Conservation (phyloP, 2,113 vertebrate species). For the Willisornis vidua region DNA sequence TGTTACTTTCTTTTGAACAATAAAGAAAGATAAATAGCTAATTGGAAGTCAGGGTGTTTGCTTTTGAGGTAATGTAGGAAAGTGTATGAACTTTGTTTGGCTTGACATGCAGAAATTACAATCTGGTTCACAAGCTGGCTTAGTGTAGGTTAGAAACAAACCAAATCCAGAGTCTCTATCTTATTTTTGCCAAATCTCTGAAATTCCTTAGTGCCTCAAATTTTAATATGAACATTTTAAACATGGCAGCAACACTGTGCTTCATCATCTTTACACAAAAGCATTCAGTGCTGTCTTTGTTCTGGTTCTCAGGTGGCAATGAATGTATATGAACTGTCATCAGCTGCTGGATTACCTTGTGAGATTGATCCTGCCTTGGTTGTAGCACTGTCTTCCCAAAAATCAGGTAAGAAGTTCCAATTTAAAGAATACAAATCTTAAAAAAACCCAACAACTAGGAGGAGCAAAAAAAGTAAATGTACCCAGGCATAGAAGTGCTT, state of each 20-base stretch:
- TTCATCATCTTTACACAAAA: neutral
- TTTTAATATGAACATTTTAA: neutral
- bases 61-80: neutral
- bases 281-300: neutral
- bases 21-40: neutral
- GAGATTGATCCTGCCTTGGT: conserved; percentile 98
- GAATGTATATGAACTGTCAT: conserved; percentile 98
- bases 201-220: neutral
- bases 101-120: neutral
- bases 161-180: neutral
- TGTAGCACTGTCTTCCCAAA: conserved; percentile 96
- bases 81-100: neutral
- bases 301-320: conserved; percentile 89
- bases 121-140: neutral
- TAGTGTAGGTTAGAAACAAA: neutral
- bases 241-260: neutral
- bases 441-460: neutral
- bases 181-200: neutral
- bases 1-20: neutral
- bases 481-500: neutral
- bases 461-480: neutral
- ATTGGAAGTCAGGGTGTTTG: neutral
- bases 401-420: conserved; percentile 82
- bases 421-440: neutral
- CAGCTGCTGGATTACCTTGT: conserved; percentile 94